Conservation (phyloP, 1,140 invertebrate species). For the Eriosoma lanigerum region DNA sequence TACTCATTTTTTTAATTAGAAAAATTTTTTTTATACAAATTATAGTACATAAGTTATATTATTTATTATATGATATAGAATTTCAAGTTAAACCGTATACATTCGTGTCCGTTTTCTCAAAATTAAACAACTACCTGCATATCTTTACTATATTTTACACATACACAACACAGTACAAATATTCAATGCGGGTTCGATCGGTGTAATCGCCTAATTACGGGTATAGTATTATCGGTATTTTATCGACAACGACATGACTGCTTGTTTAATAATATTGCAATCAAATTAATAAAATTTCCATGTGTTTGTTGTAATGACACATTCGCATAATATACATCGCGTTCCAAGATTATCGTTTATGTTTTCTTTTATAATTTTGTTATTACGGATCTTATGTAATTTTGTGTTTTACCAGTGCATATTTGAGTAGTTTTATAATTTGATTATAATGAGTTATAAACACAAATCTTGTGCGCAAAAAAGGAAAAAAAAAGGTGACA, state of each 20-base stretch:
- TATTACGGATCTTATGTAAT: no score
- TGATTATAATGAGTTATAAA: not conserved
- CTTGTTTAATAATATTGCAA: no score
- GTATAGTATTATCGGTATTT: no score
- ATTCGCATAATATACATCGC: no score
- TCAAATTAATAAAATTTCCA: no score
- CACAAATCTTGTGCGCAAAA: constrained; percentile 4
- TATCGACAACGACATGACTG: no score
- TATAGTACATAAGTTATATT: not conserved
- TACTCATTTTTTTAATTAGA: not conserved
- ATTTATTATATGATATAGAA: not conserved
- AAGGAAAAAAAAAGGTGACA: not conserved
- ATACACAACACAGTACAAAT: not conserved
- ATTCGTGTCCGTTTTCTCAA: not conserved
- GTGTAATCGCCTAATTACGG: no score
- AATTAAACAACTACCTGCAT: not conserved
- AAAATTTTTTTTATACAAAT: not conserved
- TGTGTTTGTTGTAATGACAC: no score
- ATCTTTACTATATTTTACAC: not conserved
- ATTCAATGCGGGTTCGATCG: not conserved
- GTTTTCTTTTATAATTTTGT: no score
- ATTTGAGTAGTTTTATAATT: not conserved
- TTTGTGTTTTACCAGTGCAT: no score
- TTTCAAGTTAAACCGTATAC: not conserved
- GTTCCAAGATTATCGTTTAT: no score